These are phyloP conservation scores for Sinonovacula constricta DNA, from an alignment of 1,140 invertebrate genomes.

Conservation along the genomic window DNA sequence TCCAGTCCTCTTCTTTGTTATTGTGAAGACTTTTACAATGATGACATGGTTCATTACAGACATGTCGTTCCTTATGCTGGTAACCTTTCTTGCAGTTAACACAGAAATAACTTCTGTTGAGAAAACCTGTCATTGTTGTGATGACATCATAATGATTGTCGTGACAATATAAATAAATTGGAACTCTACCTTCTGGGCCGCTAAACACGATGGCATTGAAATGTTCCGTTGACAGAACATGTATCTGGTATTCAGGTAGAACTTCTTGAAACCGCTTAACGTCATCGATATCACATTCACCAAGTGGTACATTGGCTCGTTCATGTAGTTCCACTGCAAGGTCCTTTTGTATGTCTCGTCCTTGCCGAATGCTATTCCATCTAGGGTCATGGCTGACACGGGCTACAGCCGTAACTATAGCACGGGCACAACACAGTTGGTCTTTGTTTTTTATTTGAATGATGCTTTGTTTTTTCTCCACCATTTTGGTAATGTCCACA, in stretches of 20 bases:
- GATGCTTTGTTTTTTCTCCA: no score
- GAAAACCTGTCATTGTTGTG: constrained; percentile 22
- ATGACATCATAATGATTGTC: constrained; percentile 26
- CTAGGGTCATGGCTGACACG: not conserved
- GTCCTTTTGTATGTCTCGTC: no score
- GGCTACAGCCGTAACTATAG: not conserved
- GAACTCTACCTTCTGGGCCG: not conserved
- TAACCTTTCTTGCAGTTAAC: no score
- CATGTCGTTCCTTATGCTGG: no score
- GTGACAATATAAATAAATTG: no score
- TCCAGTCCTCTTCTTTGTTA: no score
- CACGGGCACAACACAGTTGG: not conserved
- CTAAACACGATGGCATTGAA: constrained; percentile 21
- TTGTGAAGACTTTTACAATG: no score
- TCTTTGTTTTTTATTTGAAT: constrained; percentile 11
- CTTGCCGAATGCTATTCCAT: constrained; percentile 8
- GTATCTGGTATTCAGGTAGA: not conserved
- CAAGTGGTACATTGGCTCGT: no score
- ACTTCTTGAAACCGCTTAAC: constrained; percentile 4
- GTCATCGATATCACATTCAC: constrained; percentile 14
- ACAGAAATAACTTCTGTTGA: constrained; percentile 19
- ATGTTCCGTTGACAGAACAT: constrained; percentile 3
- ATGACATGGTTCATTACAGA: constrained; percentile 6
- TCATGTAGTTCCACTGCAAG: no score
- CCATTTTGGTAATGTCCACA: no score